Base-by-base conservation (phyloP, 2,888 invertebrate genomes). In the Plebejus melissa region DNA sequence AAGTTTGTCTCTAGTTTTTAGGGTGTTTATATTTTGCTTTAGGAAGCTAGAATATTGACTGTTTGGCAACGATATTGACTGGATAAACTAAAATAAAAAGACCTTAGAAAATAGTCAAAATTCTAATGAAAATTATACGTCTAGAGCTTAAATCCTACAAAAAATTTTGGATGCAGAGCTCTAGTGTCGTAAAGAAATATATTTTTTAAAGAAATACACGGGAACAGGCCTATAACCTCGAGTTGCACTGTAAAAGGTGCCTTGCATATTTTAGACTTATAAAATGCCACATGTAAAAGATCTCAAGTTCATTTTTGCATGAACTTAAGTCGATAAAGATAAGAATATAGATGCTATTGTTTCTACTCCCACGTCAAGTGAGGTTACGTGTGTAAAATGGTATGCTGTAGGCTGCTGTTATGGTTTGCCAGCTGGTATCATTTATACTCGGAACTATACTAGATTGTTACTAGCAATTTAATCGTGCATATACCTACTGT, bases 321-420 rank as follows among this genome's bases (percentile, higher is more conserved):
- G 65, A 65, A 65, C 16, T 36, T 11, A 65, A 32, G 28, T 65
- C 16, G 0, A 65, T 28, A 4, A 22, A 65, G 32, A 65, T 32
- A 36, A 65, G 32, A 65, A 65, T 36, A 65, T 65, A 1, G 65
- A 65, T 1, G 32, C 36, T 65, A 16, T 32, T 65, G 65, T 65
- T 65, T 65, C 5, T 13, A 36, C 65, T 32, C 65, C 32, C 65
- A 65, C 65, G 32, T 65, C 13, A 13, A 32, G 60, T 32, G 6
- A 13, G 65, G 36, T 65, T 13, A 65, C 65, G 32, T 36, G 65
- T 65, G 36, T 32, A 22, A 60, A 60, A 28, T 36, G 65, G 32
- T 65, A 65, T 65, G 65, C 11, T 65, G 65, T 65, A 65, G 65
- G 65, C 65, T 65, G 65, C 32, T 36, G 32, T 32, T 65, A 65